Evolutionary conservation across 1,140 invertebrate species (phyloP), one percentile per base, ranked within the genome.

Genomic region (Epicauta chinensis): DNA sequence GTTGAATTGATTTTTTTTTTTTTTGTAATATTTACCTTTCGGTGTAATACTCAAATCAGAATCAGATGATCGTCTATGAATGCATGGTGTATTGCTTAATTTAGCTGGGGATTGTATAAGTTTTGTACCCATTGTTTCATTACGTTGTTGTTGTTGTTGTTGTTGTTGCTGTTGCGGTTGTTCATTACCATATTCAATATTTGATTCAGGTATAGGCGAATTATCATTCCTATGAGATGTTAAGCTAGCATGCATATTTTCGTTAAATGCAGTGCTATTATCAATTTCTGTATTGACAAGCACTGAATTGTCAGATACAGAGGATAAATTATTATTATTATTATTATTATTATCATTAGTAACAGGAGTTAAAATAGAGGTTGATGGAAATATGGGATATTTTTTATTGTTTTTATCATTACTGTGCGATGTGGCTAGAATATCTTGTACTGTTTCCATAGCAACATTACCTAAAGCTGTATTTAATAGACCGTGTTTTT

Each of bases 1-100:
- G 32, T n/a, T n/a, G n/a, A n/a, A n/a, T n/a, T n/a, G n/a, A n/a
- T n/a, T n/a, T n/a, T n/a, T n/a, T n/a, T n/a, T n/a, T n/a, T n/a
- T n/a, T n/a, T n/a, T n/a, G n/a, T n/a, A n/a, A n/a, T 11, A 49
- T 46, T 55, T 75, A 93, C 92, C 90, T 87, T 92, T 94, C 2
- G 91, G 91, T 4, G 91, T 91, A 30, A 92, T 83, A 73, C 87
- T 93, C 39, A 95, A 73, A 72, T 97, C 93, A 2, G 93, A 95
- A 70, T 96, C 93, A 3, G 92, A 95, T 0, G 91, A 93, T 51
- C 92, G 76, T 39, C 91, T 74, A 63, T 86, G 83, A 46, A 86
- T 81, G 51, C 75, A 70, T 52, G 57, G 53, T 70, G 75, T 66
- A 71, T 76, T 67, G 73, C 77, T 39, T 66, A 76, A 2, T 73